Conservation (phyloP, 2,797 vertebrate species). For the Botia almorhae region DNA sequence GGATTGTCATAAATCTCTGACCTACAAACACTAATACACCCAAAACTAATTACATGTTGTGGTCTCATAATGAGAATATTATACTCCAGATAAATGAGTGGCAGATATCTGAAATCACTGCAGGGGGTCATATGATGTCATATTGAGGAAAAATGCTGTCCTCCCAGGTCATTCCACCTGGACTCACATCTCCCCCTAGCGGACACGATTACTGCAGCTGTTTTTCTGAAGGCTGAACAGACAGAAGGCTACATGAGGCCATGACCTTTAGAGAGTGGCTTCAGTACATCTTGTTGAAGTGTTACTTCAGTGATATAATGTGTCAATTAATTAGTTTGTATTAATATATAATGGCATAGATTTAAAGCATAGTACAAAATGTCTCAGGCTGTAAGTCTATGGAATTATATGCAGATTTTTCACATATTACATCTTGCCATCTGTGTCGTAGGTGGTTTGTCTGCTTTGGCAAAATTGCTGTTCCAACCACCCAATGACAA, state of each 20-base stretch:
- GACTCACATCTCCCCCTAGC: conserved; percentile 74
- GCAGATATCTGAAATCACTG: conserved; percentile 14
- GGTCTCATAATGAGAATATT: neutral
- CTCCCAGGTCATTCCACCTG: conserved; percentile 55
- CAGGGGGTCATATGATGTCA: conserved; percentile 31
- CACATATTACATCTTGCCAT: neutral
- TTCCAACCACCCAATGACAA: conserved; percentile 4
- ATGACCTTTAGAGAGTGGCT: neutral
- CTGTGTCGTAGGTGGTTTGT: conserved; percentile 22
- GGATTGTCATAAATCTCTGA: neutral
- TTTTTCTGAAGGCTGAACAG: neutral
- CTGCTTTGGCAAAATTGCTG: conserved; percentile 4
- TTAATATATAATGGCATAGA: neutral
- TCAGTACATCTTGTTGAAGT: neutral
- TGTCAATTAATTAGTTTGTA: neutral
- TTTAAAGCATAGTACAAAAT: neutral
- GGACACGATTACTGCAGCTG: conserved; percentile 57
- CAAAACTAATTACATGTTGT: neutral
- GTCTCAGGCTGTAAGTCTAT: neutral
- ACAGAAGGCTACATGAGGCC: neutral
- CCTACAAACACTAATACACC: neutral
- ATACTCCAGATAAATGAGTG: neutral
- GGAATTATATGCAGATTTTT: conserved; percentile 6
- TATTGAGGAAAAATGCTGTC: neutral
- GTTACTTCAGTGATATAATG: neutral